phyloP scores from a whole-genome alignment of 2,113 vertebrate species.

The Triplophysa siluroides region DNA sequence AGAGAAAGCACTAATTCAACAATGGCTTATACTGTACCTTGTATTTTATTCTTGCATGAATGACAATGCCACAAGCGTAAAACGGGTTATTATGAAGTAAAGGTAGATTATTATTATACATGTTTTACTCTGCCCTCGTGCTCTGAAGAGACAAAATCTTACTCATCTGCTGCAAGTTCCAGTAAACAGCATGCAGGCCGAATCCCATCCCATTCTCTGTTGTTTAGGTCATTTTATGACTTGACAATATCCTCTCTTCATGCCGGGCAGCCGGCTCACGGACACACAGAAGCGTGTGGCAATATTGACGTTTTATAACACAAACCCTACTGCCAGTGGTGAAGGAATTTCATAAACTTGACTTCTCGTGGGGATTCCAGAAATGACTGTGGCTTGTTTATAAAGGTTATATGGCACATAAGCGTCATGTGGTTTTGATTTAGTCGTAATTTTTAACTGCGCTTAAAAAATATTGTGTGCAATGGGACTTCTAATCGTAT shows the following conservation, averaged over 20 bases:
- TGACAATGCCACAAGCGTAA: neutral
- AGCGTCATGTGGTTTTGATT: conserved; percentile 76
- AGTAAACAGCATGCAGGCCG: conserved; percentile 49
- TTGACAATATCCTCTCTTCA: conserved; percentile 55
- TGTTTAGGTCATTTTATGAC: conserved; percentile 60
- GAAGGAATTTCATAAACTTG: conserved; percentile 71
- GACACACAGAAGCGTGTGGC: conserved; percentile 71
- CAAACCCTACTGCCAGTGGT: conserved; percentile 61
- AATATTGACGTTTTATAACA: conserved; percentile 68
- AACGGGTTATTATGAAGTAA: neutral
- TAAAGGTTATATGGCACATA: conserved; percentile 65
- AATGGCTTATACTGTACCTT: neutral
- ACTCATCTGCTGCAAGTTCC: conserved; percentile 30
- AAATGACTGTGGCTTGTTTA: conserved; percentile 71
- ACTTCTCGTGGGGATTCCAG: conserved; percentile 72
- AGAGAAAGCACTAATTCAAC: neutral
- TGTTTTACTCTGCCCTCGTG: conserved; percentile 17
- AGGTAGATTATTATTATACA: neutral
- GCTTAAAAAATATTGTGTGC: conserved; percentile 73
- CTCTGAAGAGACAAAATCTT: conserved; percentile 15
- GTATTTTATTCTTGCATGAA: neutral
- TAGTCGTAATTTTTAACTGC: conserved; percentile 65
- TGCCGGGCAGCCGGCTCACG: conserved; percentile 57
- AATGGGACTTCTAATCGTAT: conserved; percentile 71
- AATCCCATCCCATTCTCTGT: conserved; percentile 62